These are phyloP conservation scores for Eulacestoma nigropectus DNA, from an alignment of 2,113 vertebrate species.

Conservation along the genomic window DNA sequence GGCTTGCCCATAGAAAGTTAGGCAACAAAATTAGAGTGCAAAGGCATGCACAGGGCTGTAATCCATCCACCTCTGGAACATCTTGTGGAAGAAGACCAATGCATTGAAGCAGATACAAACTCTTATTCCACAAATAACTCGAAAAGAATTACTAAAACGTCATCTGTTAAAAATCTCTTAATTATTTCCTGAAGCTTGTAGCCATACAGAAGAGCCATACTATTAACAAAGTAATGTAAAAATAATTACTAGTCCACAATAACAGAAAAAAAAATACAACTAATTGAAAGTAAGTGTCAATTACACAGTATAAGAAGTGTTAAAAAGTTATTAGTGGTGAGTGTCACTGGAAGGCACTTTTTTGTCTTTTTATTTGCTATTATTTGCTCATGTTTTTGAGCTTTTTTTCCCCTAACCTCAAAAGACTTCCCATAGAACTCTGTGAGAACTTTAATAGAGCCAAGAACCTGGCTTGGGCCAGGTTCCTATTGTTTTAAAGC, in stretches of 20 bases:
- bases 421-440: not conserved
- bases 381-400: not conserved
- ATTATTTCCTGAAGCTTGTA: not conserved
- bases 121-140: not conserved
- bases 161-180: not conserved
- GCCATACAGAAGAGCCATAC: not conserved
- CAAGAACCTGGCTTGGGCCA: not conserved
- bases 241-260: not conserved
- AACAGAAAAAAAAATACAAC: not conserved
- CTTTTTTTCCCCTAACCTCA: not conserved
- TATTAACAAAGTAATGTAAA: not conserved
- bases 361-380: not conserved
- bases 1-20: not conserved
- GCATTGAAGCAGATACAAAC: not conserved
- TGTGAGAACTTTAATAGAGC: not conserved
- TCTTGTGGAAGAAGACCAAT: not conserved
- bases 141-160: not conserved
- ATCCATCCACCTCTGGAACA: not conserved
- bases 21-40: not conserved
- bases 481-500: not conserved
- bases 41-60: not conserved
- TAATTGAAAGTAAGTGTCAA: not conserved
- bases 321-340: not conserved
- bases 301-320: not conserved
- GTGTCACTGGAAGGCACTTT: not conserved